phyloP scores from a whole-genome alignment of 2,888 invertebrate species.

The Ichneumoninae sp. region DNA sequence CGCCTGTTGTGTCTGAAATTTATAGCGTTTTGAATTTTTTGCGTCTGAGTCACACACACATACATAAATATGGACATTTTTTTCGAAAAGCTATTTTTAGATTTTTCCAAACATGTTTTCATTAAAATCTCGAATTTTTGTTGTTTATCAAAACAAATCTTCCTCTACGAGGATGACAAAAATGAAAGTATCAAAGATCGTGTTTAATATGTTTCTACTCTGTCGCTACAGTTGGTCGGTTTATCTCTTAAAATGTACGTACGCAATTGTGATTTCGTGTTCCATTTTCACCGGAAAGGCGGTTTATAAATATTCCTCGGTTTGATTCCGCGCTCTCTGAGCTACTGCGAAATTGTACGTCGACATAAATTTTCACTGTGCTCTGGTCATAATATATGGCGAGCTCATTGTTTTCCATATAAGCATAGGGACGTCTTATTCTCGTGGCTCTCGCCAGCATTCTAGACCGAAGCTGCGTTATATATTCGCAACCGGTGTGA shows the following conservation, averaged over 20 bases:
- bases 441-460: slow-evolving; percentile 47
- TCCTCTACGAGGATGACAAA: too few species aligned
- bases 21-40: too few species aligned
- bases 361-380: slow-evolving; percentile 38
- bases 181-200: too few species aligned
- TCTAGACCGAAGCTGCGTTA: slow-evolving; percentile 13
- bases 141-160: too few species aligned
- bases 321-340: slow-evolving; percentile 6
- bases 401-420: slow-evolving; percentile 63
- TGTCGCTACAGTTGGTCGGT: too few species aligned
- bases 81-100: too few species aligned
- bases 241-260: not conserved
- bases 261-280: not conserved
- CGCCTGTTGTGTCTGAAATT: too few species aligned
- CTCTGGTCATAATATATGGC: slow-evolving; percentile 47
- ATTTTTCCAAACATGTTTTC: too few species aligned
- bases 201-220: too few species aligned
- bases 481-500: not conserved
- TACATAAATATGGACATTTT: too few species aligned
- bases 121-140: too few species aligned
- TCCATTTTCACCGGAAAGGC: slow-evolving; percentile 10
- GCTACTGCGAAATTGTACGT: slow-evolving; percentile 27
- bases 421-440: slow-evolving; percentile 54
- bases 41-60: too few species aligned
- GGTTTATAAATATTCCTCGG: slow-evolving; percentile 25